These are phyloP conservation scores for Lasioglossum calceatum DNA, from an alignment of 2,888 invertebrate species.

Conservation along the genomic window DNA sequence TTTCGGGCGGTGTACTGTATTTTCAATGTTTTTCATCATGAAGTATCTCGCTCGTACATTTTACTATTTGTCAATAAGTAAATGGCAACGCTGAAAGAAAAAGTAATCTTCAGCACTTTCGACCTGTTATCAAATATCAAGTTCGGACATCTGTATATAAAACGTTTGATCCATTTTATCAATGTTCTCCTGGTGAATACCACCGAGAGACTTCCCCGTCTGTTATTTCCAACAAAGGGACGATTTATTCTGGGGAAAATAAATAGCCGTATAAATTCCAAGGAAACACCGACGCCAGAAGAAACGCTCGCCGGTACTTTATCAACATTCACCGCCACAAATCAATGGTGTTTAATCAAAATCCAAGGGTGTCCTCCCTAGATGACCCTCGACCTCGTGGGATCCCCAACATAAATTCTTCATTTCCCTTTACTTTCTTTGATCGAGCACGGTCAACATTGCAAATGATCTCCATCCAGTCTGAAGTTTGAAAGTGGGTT, in stretches of 20 bases:
- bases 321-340: conserved; percentile 38
- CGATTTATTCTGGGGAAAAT: conserved; percentile 15
- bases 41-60: background rate
- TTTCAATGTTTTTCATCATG: too few species aligned
- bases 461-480: conserved; percentile 40
- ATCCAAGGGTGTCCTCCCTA: conserved; percentile 25
- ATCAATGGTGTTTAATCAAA: conserved; percentile 59
- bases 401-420: conserved; percentile 41
- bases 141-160: background rate
- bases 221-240: conserved; percentile 5
- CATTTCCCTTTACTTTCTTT: background rate
- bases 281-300: background rate
- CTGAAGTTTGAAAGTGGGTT: conserved; percentile 3
- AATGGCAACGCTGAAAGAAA: background rate
- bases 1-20: too few species aligned
- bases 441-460: conserved; percentile 23
- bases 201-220: background rate
- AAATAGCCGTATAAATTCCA: conserved; percentile 44
- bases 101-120: background rate
- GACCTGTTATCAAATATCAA: background rate
- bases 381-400: background rate
- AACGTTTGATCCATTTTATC: background rate
- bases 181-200: background rate
- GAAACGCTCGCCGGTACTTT: conserved; percentile 14
- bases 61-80: background rate